Conservation (phyloP, 2,113 vertebrate genomes). For the Lepus europaeus region DNA sequence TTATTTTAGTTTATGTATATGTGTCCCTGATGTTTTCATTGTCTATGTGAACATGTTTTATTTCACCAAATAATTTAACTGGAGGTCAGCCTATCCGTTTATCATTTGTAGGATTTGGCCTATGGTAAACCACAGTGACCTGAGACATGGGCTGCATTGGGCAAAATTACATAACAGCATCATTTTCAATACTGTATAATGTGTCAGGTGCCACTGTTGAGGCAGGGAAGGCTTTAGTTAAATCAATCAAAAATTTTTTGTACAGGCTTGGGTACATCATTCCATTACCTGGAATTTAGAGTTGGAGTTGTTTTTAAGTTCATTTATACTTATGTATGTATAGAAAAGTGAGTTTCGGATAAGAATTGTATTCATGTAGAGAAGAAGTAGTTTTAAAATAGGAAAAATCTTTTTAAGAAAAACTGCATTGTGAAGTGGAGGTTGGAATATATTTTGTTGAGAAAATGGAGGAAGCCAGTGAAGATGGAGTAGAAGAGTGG, state of each 20-base stretch:
- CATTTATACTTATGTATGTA: not conserved
- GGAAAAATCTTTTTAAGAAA: conserved; percentile 4
- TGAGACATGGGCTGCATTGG: conserved; percentile 13
- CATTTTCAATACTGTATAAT: not conserved
- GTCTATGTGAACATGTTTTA: conserved; percentile 36
- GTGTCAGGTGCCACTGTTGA: not conserved
- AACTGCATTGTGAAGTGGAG: not conserved
- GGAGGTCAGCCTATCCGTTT: not conserved
- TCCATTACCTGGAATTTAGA: not conserved
- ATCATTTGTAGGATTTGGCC: conserved; percentile 38
- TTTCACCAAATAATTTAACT: conserved; percentile 27
- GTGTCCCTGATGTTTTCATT: not conserved
- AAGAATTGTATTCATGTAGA: conserved; percentile 12
- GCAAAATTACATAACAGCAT: not conserved
- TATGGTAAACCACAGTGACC: not conserved
- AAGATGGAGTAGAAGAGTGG: not conserved
- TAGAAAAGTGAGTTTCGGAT: not conserved
- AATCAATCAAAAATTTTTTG: not conserved
- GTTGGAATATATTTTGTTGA: not conserved
- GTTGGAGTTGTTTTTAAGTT: not conserved
- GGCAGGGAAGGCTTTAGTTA: not conserved
- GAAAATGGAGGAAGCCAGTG: not conserved
- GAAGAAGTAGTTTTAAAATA: not conserved
- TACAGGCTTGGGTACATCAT: not conserved
- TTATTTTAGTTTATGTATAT: not conserved